phyloP scores from a whole-genome alignment of 2,113 vertebrate genomes.

The Girardinichthys multiradiatus region DNA sequence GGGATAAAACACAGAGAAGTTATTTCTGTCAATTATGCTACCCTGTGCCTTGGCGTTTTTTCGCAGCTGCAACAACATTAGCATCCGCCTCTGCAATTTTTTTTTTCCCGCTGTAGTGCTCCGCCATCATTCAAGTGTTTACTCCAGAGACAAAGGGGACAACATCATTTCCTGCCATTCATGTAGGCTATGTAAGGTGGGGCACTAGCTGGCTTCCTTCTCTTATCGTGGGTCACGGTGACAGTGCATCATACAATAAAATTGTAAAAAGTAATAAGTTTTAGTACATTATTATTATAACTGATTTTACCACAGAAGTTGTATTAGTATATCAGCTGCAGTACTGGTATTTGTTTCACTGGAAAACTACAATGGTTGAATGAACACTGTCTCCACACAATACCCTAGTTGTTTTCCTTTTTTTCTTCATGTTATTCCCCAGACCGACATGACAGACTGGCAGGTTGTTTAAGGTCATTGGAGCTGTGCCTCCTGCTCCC shows the following conservation, averaged over 20 bases:
- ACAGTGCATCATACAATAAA: not conserved
- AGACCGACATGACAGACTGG: constrained; percentile 74
- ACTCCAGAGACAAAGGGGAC: not conserved
- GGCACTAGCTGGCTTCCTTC: not conserved
- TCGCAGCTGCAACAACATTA: not conserved
- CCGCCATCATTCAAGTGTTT: not conserved
- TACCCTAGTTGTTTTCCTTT: constrained; percentile 54
- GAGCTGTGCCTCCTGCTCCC: constrained; percentile 63
- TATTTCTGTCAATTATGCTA: not conserved
- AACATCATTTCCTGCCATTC: not conserved
- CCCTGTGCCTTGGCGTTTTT: not conserved
- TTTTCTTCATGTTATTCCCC: constrained; percentile 57
- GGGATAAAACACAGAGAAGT: not conserved
- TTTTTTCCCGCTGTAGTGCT: not conserved
- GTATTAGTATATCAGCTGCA: not conserved
- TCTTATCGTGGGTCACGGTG: not conserved
- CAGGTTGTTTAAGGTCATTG: constrained; percentile 76
- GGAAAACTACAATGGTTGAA: constrained; percentile 45
- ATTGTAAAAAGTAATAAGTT: not conserved
- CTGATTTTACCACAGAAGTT: too few relatives aligned
- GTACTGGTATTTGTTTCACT: too few relatives aligned
- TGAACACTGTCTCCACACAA: constrained; percentile 63
- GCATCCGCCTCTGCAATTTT: constrained; percentile 1
- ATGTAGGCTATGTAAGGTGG: not conserved
- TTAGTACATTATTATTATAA: not conserved